Base-by-base conservation (phyloP, 1,140 invertebrate species). In the Gryllus bimaculatus region DNA sequence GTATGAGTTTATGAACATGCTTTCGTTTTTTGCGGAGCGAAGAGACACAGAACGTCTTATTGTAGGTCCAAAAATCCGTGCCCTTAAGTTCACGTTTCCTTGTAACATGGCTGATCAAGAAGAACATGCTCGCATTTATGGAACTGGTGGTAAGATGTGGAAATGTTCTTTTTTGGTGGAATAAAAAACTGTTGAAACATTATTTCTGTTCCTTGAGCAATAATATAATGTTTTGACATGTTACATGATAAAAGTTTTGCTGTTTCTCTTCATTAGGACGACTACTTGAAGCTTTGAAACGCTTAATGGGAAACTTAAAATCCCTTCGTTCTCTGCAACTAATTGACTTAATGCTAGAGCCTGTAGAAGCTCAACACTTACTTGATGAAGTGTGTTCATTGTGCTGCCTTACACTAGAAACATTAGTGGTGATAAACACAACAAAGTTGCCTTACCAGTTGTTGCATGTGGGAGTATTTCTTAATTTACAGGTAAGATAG, bases 1-100 rank as follows among this genome's bases (percentile, higher is more conserved):
- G 7, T 95, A 92, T 82, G 93, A 95, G 84, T 95, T 95, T 82
- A 93, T 95, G 90, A 93, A 92, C 54, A 90, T 94, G 87, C 83
- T 93, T 74, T 92, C 91, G 7, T 95, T 91, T 88, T 94, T 91
- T 81, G 89, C 89, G 4, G 92, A 93, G 82, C 84, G 86, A 74
- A 84, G 84, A 21, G 47, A 76, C 13, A 20, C n/a, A 49, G 49
- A 75, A 47, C 48, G 48, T 20, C 26, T 83, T 5, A 88, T 88
- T 48, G 85, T 92, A 80, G 90, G 90, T 8, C 85, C 83, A 0
- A 87, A 91, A 47, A 90, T 94, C 74, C 85, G 88, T 5, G 88
- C 89, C 4, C 84, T 94, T 8, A 90, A 92, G 81, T 95, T 95
- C 82, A 91, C 91, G 5, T 96, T 96, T 84, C 91, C 92, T 0